Evolutionary conservation across 1,140 invertebrate genomes (phyloP), one percentile per base, ranked within the genome.

Genomic region (Bombus superbus): DNA sequence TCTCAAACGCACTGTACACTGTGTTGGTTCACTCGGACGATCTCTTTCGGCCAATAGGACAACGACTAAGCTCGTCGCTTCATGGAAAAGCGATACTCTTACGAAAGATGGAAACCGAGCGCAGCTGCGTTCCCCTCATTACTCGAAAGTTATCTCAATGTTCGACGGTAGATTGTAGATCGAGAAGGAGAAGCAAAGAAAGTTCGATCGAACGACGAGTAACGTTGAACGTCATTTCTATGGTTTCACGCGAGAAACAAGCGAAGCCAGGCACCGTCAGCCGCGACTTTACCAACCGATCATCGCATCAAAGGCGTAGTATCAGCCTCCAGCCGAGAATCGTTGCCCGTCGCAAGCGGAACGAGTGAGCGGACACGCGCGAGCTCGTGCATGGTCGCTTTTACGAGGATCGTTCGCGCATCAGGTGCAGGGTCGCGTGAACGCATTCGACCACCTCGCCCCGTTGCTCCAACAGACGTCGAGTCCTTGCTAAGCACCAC

Each of bases 1-100:
- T 42, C 6, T 38, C 42, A 6, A 57, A 38, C 66, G 8, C 82
- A 71, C 53, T 81, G 42, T 11, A 68, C 82, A 83, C 74, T 83
- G 35, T 18, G 28, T n/a, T 38, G 44, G 9, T 59, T 57, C 83
- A 85, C 59, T n/a, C 57, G 64, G 32, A 22, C 8, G 38, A 1
- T 28, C 3, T n/a, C 25, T 68, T n/a, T 28, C 6, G 3, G 18
- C 22, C 28, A 22, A 11, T 5, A 4, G 15, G 32, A 0, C 35
- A 25, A 32, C 25, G 25, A 25, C 9, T 35, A 75, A 38, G 22
- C 11, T 25, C 25, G 6, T 40, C 74, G 74, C 38, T 18, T 40
- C 53, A 53, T 74, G 44, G 42, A 32, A 25, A 44, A 18, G 28
- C n/a, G 32, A 53, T 44, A 47, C 18, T 22, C 5, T 53, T 53